A percentile compares a stretch with the other conserved stretches of the same genome.
Evolutionary conservation across 2,113 vertebrate genomes (phyloP).

Genomic region (Melospiza georgiana): DNA sequence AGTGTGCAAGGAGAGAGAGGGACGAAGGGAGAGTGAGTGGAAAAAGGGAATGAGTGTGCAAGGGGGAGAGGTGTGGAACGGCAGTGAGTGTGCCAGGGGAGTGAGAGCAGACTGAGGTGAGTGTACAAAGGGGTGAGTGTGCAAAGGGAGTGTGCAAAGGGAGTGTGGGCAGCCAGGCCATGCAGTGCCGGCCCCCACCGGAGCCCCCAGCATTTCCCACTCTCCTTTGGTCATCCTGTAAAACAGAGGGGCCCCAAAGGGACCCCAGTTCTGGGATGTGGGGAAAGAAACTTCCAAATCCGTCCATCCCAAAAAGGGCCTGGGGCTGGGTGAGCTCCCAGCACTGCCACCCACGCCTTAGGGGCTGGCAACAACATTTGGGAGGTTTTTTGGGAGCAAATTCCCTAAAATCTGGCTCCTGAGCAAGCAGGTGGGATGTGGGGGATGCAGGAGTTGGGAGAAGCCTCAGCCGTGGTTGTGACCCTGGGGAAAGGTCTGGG

Average conservation of each 20-base stretch:
- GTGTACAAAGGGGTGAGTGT: neutral
- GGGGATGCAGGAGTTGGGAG: too few species aligned
- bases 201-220: neutral
- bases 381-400: neutral
- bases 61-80: neutral
- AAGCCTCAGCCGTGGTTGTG: fast-evolving
- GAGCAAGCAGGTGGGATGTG: fast-evolving
- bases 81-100: neutral
- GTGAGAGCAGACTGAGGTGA: neutral
- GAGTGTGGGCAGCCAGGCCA: neutral
- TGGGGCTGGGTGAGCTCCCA: fast-evolving
- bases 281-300: neutral
- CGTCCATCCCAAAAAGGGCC: fast-evolving
- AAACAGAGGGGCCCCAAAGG: too few species aligned
- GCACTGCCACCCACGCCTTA: fast-evolving
- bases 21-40: too few species aligned
- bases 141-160: neutral
- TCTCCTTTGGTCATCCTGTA: too few species aligned
- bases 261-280: too few species aligned
- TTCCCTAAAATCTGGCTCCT: neutral
- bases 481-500: neutral
- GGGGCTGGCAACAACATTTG: neutral
- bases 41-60: neutral
- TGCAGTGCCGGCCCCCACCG: too few species aligned
- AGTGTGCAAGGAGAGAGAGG: neutral